These are phyloP conservation scores for Podarcis cretensis DNA, from an alignment of 2,113 vertebrate genomes.

Conservation along the genomic window DNA sequence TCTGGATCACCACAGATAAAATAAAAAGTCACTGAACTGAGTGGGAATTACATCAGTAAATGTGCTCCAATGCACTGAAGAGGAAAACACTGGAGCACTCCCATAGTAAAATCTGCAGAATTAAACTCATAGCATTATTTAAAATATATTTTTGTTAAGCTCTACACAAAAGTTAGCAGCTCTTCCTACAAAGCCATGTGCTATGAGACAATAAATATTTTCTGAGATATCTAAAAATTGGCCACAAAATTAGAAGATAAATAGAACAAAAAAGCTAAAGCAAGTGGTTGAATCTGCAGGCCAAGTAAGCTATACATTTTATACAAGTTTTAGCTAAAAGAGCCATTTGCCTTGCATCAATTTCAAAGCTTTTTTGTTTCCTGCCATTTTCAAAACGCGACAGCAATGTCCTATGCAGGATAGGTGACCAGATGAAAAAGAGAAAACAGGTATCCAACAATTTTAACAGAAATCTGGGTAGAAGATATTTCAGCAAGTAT, in stretches of 20 bases:
- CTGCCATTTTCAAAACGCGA: background rate
- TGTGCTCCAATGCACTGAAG: background rate
- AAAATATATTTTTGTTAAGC: background rate
- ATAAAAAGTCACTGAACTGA: background rate
- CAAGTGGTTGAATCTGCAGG: background rate
- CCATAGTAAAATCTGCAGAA: background rate
- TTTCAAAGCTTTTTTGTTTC: background rate
- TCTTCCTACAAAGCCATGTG: background rate
- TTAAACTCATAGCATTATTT: background rate
- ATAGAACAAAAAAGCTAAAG: fast-evolving
- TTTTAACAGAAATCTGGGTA: background rate
- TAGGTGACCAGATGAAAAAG: background rate
- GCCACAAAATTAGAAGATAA: fast-evolving
- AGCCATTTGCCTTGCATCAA: fast-evolving
- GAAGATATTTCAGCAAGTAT: background rate
- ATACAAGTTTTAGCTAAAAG: background rate
- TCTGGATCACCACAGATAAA: background rate
- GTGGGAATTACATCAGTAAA: background rate
- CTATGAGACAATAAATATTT: fast-evolving
- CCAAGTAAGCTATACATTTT: background rate
- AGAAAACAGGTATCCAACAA: background rate
- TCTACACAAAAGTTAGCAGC: background rate
- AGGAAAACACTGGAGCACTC: background rate
- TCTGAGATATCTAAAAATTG: fast-evolving
- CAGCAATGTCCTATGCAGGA: background rate